Evolutionary conservation across 2,888 invertebrate genomes (phyloP), one percentile per base, ranked within the genome.

Genomic region (Hipparchia semele): DNA sequence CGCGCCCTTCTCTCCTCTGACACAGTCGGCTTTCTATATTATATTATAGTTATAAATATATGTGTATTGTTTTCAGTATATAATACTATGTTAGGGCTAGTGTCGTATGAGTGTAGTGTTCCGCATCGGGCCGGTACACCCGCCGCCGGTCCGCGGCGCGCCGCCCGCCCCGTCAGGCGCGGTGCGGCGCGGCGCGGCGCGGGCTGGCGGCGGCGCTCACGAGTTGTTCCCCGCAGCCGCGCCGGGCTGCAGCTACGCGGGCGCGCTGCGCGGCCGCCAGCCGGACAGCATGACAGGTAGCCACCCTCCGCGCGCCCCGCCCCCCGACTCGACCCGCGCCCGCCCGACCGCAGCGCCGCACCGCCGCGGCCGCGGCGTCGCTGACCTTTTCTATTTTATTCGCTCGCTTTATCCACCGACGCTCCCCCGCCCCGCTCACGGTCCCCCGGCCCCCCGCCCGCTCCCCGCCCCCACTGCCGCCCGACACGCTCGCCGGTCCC

Each of bases 261-360:
- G 97, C 94, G 97, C 97, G 93, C 95, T 98, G 94, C 97, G 97
- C 94, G 98, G 98, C 92, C 96, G 96, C 80, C 96, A 96, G 92
- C 95, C 96, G 92, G 95, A 96, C 94, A 94, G 95, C 94, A 96
- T 98, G 96, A 96, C 98, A 97, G 98, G 98, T 98, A 96, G 96
- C 94, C 94, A 78, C 79, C 75, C 80, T 60, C 73, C 70, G 49
- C 74, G 23, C 64, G 2, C 23, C 7, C 12, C 9, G 51, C 5
- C 1, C 49, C 64, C 23, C 49, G 1, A n/a, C 1, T n/a, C 39
- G 2, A 13, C 62, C 7, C 46, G 2, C 46, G 13, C n/a, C 39
- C 33, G 6, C 45, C 0, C 59, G 64, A 60, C 64, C 46, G 62
- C 45, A 65, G 59, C 51, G 23, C 68, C 65, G 68, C 53, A 68